Conservation (phyloP, 2,113 vertebrate species). For the Neomonachus schauinslandi region DNA sequence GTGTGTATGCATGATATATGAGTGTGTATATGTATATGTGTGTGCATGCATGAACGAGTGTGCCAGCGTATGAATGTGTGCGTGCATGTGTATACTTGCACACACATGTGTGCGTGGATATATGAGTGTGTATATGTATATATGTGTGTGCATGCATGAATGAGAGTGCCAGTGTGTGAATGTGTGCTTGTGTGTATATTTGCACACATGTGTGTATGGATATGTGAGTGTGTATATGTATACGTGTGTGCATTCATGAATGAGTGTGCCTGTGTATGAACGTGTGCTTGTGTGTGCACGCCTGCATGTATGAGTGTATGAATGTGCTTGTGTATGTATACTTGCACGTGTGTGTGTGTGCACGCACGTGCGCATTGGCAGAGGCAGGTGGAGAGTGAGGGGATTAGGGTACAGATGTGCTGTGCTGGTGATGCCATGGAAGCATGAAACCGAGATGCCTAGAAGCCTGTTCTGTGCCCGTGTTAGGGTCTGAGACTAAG, state of each 20-base stretch:
- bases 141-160: neutral
- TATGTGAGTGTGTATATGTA: too few species aligned
- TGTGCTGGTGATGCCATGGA: rapidly evolving
- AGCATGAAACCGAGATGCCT: neutral
- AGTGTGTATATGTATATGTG: too few species aligned
- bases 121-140: too few species aligned
- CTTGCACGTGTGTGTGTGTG: neutral
- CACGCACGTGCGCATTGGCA: neutral
- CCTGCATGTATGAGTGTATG: neutral
- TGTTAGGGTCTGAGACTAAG: neutral
- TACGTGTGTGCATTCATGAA: too few species aligned
- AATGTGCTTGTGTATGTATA: neutral
- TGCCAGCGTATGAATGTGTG: too few species aligned
- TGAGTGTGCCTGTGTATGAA: neutral
- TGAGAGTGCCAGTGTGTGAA: neutral
- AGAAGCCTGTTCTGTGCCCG: neutral
- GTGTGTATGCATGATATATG: too few species aligned
- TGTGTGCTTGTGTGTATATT: neutral
- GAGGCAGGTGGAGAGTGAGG: neutral
- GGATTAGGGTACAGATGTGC: too few species aligned
- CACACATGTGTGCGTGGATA: too few species aligned
- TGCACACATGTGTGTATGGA: too few species aligned
- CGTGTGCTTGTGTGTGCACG: neutral
- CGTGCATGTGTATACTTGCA: too few species aligned
- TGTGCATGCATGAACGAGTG: too few species aligned